Conservation (phyloP, 2,797 vertebrate species). For the Dermochelys coriacea region DNA sequence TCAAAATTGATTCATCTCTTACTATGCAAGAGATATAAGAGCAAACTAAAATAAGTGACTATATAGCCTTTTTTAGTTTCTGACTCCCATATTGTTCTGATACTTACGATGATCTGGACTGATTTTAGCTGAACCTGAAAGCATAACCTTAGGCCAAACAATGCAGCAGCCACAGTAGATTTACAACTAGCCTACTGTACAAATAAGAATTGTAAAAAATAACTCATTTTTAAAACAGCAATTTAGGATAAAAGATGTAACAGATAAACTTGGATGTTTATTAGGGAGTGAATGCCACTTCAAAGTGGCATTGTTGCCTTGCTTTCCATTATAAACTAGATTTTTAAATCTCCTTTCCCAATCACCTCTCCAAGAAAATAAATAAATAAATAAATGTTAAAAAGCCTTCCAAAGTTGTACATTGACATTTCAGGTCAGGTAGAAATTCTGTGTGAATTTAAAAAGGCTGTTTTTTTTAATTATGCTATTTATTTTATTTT, state of each 20-base stretch:
- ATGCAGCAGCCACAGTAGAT: background rate
- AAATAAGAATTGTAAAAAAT: background rate
- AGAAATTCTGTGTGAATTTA: background rate
- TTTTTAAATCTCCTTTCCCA: background rate
- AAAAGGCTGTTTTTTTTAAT: background rate
- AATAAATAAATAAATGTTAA: background rate
- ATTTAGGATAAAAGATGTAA: background rate
- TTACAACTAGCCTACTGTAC: background rate
- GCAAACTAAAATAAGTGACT: background rate
- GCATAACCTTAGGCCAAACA: background rate
- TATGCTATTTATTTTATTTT: background rate
- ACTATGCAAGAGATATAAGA: conserved; percentile 9
- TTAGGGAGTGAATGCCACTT: background rate
- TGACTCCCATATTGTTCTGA: background rate
- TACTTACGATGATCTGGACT: conserved; percentile 17
- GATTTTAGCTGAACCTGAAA: background rate
- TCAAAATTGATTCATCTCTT: background rate
- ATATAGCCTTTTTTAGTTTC: background rate
- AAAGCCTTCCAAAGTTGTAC: background rate
- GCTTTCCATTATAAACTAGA: background rate
- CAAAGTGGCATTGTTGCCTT: background rate
- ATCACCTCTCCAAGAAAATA: background rate
- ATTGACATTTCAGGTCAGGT: accelerated
- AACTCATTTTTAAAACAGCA: background rate
- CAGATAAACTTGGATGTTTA: background rate